A percentile compares a stretch with the other conserved stretches of the same genome.
These are phyloP conservation scores for Pachliopta kotzebuea DNA, from an alignment of 2,888 invertebrate species.

Conservation along the genomic window DNA sequence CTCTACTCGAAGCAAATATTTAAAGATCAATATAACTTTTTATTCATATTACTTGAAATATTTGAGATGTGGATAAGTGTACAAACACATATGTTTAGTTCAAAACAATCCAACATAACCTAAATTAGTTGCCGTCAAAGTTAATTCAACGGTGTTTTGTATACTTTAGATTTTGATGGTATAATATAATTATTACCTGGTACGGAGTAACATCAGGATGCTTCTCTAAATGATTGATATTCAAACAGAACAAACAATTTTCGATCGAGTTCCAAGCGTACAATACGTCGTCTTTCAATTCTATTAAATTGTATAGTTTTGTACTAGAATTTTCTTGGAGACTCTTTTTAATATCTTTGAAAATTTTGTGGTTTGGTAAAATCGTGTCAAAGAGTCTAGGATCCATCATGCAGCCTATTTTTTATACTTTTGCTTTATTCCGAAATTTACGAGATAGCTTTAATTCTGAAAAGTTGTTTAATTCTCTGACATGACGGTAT, in stretches of 20 bases:
- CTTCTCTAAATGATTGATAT: conserved; percentile 75
- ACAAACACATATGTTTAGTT: not conserved
- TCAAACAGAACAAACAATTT: conserved; percentile 82
- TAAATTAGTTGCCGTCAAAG: conserved; percentile 35
- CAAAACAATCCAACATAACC: conserved; percentile 48
- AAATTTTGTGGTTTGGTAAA: conserved; percentile 82
- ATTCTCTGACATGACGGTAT: conserved; percentile 31
- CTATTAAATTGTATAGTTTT: conserved; percentile 82
- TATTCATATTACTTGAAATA: not conserved
- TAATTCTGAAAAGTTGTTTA: conserved; percentile 41
- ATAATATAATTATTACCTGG: conserved; percentile 69
- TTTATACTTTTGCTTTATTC: conserved; percentile 32
- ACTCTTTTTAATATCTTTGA: conserved; percentile 78
- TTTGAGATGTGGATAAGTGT: not conserved
- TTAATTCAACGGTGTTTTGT: conserved; percentile 7
- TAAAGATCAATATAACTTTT: not conserved
- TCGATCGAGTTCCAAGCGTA: conserved; percentile 85
- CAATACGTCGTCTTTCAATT: conserved; percentile 83
- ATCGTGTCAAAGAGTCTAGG: conserved; percentile 79
- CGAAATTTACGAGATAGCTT: not conserved
- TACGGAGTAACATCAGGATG: conserved; percentile 75
- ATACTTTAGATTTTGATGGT: not conserved
- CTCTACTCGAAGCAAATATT: not conserved
- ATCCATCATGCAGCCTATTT: conserved; percentile 68
- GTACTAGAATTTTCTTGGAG: conserved; percentile 73